Evolutionary conservation across 2,113 vertebrate genomes (phyloP), one percentile per base, ranked within the genome.

Genomic region (Thryonomys swinderianus): DNA sequence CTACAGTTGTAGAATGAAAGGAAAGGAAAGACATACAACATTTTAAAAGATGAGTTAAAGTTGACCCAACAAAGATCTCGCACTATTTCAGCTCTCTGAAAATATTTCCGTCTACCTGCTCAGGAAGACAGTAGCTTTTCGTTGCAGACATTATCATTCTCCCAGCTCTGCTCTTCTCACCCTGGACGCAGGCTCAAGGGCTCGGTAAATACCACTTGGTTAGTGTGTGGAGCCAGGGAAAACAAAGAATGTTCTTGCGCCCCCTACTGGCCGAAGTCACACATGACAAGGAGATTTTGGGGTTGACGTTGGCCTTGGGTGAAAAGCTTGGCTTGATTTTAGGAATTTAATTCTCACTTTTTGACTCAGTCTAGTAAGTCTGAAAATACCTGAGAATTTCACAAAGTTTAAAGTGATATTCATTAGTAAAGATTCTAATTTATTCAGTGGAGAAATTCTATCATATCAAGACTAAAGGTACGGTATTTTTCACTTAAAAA

Each of bases 291-390:
- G 20, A 18, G 32, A 32, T 32, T 55, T 55, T 7, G 34, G 64
- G 21, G n/a, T 18, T 21, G 4, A 7, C 27, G 4, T 5, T n/a
- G 37, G 16, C 51, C 12, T 3, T n/a, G 27, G 57, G 1, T 5
- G 12, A 37, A 12, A 71, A 55, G 1, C 62, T 37, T 30, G 34
- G 25, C 16, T 53, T 57, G 34, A n/a, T 73, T 82, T 87, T 59
- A 48, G 32, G 37, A 76, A 64, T 27, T 20, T 48, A 25, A n/a
- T 32, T 94, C 9, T 86, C 53, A 37, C 40, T 66, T 89, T 85
- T 37, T 62, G 17, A 17, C 34, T 40, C 10, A 0, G 23, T 87
- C 34, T 78, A 48, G 7, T n/a, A 57, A 23, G 5, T 34, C 42
- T 78, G 25, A 14, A 82, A 88, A 73, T 32, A 53, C 4, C 20